Evolutionary conservation across 2,797 vertebrate species (phyloP), one percentile per base, ranked within the genome.

Genomic region (Galaxias olidus): DNA sequence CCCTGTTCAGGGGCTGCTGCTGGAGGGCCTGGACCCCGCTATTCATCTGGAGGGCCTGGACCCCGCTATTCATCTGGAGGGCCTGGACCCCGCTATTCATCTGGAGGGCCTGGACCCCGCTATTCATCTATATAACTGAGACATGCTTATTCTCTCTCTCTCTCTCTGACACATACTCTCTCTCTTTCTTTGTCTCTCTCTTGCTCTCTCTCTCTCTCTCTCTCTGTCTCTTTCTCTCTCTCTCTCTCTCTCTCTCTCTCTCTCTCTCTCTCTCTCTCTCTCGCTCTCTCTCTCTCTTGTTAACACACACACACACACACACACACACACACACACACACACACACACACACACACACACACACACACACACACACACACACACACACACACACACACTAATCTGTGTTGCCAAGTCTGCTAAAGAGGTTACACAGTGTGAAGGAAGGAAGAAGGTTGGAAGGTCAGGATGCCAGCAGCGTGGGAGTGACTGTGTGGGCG

Each of bases 91-190:
- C 6, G 30, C 30, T 30, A 30, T 30, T 30, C 13, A 14, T 14
- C 60, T 60, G 64, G 66, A 76, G 74, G 71, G 20, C 63, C 59
- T 6, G 30, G 30, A 30, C 6, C 30, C 30, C 6, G 30, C 30
- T 30, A 30, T 30, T 30, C 13, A 14, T 14, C 45, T 47, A 14
- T 8, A 10, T 47, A 8, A 14, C 10, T 47, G 45, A 14, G 45
- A 14, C 13, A 14, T 10, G 45, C 10, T 47, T 10, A 30, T 30
- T 30, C 30, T 30, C 30, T 6, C 30, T 41, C 55, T 12, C 10
- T 8, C 55, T 42, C 55, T 42, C 18, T 10, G n/a, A n/a, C n/a
- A n/a, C n/a, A n/a, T n/a, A n/a, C 1, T 20, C 10, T 7, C 17
- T 30, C n/a, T n/a, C n/a, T n/a, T n/a, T n/a, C n/a, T n/a, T n/a